Evolutionary conservation across 2,888 invertebrate species (phyloP).

Genomic region (Rhingia campestris): DNA sequence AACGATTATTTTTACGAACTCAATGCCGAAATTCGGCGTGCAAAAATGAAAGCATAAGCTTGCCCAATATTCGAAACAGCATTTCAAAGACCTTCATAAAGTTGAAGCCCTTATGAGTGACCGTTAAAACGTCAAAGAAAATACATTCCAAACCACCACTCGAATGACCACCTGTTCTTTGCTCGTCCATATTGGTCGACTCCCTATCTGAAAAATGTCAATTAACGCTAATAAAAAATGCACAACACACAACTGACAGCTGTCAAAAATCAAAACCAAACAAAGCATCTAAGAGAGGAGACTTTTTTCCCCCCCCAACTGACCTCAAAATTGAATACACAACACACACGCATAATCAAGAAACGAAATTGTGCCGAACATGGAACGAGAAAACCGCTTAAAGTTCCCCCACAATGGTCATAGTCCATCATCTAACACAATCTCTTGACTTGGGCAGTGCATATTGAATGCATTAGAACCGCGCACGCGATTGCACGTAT

Average conservation of each 20-base stretch:
- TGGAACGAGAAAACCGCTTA: constrained; percentile 28
- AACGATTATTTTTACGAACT: too few species aligned
- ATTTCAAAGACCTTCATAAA: too few species aligned
- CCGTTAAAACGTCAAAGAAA: too few species aligned
- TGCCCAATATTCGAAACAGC: too few species aligned
- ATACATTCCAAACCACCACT: too few species aligned
- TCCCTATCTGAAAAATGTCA: constrained; percentile 1
- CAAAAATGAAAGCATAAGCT: too few species aligned
- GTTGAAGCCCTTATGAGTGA: too few species aligned
- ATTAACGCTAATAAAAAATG: constrained; percentile 2
- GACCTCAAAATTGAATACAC: constrained; percentile 29
- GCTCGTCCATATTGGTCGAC: background rate
- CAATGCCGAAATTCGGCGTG: too few species aligned
- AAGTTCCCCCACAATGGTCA: constrained; percentile 27
- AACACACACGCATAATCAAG: constrained; percentile 31
- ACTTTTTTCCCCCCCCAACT: constrained; percentile 4
- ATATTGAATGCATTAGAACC: constrained; percentile 39
- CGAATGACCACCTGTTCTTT: background rate
- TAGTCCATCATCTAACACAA: constrained; percentile 40
- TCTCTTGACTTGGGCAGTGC: constrained; percentile 4
- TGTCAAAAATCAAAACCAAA: constrained; percentile 9
- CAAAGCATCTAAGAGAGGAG: background rate
- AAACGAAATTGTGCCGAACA: constrained; percentile 40
- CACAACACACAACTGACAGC: constrained; percentile 2
- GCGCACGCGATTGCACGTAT: constrained; percentile 53